Evolutionary conservation across 2,888 invertebrate species (phyloP).

Genomic region (Eucera pruinosa): DNA sequence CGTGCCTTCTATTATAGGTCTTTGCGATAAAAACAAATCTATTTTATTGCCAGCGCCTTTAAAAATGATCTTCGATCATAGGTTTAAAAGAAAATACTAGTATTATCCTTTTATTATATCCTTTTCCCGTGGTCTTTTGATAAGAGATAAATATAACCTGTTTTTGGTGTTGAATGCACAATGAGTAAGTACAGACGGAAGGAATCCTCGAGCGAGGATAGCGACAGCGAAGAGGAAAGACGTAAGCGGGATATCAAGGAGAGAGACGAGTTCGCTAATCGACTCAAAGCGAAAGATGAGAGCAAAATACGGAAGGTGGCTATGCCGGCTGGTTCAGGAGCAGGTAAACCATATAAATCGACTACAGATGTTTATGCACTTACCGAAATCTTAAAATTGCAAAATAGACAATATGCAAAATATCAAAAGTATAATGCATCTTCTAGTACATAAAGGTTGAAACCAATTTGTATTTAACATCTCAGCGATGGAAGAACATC

Average conservation of each 20-base stretch:
- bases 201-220: conserved; percentile 86
- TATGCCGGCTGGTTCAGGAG: conserved; percentile 78
- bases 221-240: conserved; percentile 92
- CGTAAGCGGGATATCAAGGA: conserved; percentile 94
- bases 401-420: too few relatives aligned
- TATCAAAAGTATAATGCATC: too few relatives aligned
- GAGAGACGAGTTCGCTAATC: conserved; percentile 96
- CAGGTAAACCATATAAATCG: conserved; percentile 75
- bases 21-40: background rate
- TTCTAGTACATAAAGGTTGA: too few relatives aligned
- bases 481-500: too few relatives aligned
- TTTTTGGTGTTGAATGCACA: background rate
- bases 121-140: background rate
- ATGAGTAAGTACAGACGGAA: conserved; percentile 83
- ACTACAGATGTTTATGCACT: too few relatives aligned
- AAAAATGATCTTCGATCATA: background rate
- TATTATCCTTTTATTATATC: background rate
- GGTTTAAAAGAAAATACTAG: background rate
- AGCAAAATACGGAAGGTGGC: conserved; percentile 92
- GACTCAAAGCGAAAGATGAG: conserved; percentile 95
- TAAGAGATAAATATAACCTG: conserved; percentile 39
- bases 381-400: too few relatives aligned
- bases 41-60: background rate
- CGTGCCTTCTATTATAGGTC: background rate
- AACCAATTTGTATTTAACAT: too few relatives aligned